These are phyloP conservation scores for Trachelus troglodyta DNA, from an alignment of 2,888 invertebrate species.

Conservation along the genomic window DNA sequence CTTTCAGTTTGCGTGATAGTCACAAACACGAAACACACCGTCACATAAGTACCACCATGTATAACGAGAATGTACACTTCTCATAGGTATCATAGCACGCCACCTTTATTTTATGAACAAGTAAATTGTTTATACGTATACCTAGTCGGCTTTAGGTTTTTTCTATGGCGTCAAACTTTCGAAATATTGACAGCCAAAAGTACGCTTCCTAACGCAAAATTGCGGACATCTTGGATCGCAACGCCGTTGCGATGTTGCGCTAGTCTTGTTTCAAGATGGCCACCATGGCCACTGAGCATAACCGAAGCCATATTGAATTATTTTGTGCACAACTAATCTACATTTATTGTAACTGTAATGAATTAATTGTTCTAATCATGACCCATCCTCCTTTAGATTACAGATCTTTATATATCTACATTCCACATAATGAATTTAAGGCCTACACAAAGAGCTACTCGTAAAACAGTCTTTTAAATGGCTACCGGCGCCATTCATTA, in stretches of 20 bases:
- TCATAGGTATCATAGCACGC: background rate
- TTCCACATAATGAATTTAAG: background rate
- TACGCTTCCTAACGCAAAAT: constrained; percentile 48
- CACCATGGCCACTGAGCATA: background rate
- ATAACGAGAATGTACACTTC: constrained; percentile 5
- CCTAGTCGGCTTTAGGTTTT: constrained; percentile 13
- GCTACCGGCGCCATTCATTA: background rate
- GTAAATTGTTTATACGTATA: constrained; percentile 1
- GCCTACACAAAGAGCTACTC: background rate
- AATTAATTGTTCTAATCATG: background rate
- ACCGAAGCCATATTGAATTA: background rate
- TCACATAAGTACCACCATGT: constrained; percentile 12
- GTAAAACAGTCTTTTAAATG: background rate
- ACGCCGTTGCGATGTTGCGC: constrained; percentile 58
- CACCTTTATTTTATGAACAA: constrained; percentile 2
- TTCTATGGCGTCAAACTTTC: constrained; percentile 20
- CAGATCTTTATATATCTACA: background rate
- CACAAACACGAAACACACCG: constrained; percentile 24
- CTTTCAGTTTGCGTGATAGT: constrained; percentile 21
- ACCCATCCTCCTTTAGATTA: background rate
- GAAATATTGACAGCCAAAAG: constrained; percentile 46
- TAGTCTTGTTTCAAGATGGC: constrained; percentile 40
- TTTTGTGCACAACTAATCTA: background rate
- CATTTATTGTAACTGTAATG: background rate
- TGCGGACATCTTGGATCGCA: constrained; percentile 58